Evolutionary conservation across 2,113 vertebrate genomes (phyloP), one percentile per base, ranked within the genome.

Genomic region (Sisor rabdophorus): DNA sequence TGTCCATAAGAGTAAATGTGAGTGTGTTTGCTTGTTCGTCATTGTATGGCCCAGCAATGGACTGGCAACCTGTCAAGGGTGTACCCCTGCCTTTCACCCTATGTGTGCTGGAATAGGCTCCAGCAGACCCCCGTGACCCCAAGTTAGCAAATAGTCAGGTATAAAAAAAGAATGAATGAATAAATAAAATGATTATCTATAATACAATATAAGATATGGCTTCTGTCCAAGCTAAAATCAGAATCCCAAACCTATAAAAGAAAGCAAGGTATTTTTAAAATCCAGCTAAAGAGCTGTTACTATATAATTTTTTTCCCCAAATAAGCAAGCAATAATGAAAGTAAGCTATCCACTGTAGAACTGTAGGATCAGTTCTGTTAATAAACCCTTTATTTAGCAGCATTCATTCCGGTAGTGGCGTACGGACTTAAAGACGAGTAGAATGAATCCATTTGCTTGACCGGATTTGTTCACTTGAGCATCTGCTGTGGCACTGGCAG

Each of bases 401-500:
- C 12, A 26, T 22, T 63, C 44, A 26, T 44, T 36, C 60, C 20
- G 19, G 11, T 10, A 71, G 56, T 15, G 1, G 3, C 5, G 13
- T 59, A 69, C 19, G 2, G 3, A 78, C 48, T 71, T 36, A 54
- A 32, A 52, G 47, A 70, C 13, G n/a, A 36, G 75, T 64, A 22
- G 28, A 19, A 70, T 24, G 65, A 48, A 44, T 44, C 8, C 40
- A 9, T 44, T 10, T 1, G 68, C 80, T 75, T 19, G 11, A 63
- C 67, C 54, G 67, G 54, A 71, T 71, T 68, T 63, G 68, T 63
- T 63, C 56, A 20, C 67, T 58, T 44, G 56, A 71, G 68, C 76
- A 63, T 59, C 76, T 24, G 4, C 54, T 16, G 54, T 50, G 55
- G 65, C 40, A 69, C 64, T 65, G 80, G 73, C 77, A 82, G 73